A percentile compares a stretch with the other conserved stretches of the same genome.
These are phyloP conservation scores for Sepioteuthis lessoniana DNA, from an alignment of 2,888 invertebrate genomes.

Conservation along the genomic window DNA sequence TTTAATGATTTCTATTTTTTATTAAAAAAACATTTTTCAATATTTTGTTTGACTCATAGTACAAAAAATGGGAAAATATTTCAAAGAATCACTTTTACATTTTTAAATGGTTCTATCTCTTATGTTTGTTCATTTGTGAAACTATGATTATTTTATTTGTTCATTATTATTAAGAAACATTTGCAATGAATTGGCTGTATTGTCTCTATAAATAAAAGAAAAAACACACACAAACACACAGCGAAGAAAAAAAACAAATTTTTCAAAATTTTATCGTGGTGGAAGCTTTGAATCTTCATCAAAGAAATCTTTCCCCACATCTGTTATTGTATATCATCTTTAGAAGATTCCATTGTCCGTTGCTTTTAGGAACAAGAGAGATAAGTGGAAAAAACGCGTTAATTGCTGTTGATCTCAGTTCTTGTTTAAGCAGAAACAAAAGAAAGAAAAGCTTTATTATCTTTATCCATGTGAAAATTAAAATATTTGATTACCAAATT, in stretches of 20 bases:
- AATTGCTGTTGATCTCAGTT: conserved; percentile 33
- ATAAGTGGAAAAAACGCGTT: background rate
- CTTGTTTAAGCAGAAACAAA: background rate
- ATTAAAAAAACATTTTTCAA: background rate
- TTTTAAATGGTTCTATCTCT: conserved; percentile 10
- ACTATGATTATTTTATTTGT: background rate
- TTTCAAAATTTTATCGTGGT: conserved; percentile 9
- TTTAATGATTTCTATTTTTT: background rate
- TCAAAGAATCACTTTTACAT: conserved; percentile 13
- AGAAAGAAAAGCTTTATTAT: background rate
- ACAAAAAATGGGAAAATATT: conserved; percentile 23
- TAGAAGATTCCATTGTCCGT: conserved; percentile 33
- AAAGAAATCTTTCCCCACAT: background rate
- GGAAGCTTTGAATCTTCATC: conserved; percentile 33
- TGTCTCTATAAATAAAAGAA: background rate
- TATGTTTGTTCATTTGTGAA: conserved; percentile 33
- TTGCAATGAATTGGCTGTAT: conserved; percentile 33
- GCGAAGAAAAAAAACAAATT: background rate
- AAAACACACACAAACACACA: background rate
- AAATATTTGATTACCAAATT: background rate
- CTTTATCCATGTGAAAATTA: background rate
- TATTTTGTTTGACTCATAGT: conserved; percentile 18
- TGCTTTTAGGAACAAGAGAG: conserved; percentile 15
- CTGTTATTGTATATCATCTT: conserved; percentile 23
- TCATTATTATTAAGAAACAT: conserved; percentile 33